Base-by-base conservation (phyloP, 2,113 vertebrate genomes). In the Ictidomys tridecemlineatus region DNA sequence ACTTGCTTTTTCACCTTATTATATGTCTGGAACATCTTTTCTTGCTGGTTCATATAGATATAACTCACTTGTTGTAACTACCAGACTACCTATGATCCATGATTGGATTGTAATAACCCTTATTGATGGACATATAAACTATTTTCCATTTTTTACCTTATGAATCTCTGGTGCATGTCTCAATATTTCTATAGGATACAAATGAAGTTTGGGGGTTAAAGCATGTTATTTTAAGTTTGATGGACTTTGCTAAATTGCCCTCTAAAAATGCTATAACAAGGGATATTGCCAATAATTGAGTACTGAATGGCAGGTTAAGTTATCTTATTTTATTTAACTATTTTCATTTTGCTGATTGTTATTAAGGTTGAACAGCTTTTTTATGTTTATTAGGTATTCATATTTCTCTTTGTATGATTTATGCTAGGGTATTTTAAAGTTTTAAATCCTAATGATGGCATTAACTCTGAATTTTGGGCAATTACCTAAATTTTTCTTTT, bases 91-190 rank as follows among this genome's bases (percentile, higher is more conserved):
- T 82, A 48, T 8, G 42, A 16, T 69, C 18, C 28, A 34, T 37
- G 45, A 85, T 93, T 96, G 34, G 18, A 42, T 93, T 58, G 28
- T 17, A 70, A 24, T 76, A 1, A 58, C 4, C 3, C 70, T 85
- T 86, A 85, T 17, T 72, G 63, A 51, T 85, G 51, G 51, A 26
- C n/a, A n/a, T 39, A 84, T 6, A 58, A 42, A 18, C 11, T 39
- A 37, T 53, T 72, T 93, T 90, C 48, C 89, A 53, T 58, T 91
- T 96, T 93, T 92, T 4, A 67, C 28, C 80, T 34, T 39, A 24
- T 72, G 22, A 0, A 1, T 82, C 32, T 93, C 77, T 93, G 91
- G 61, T n/a, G 85, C 11, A 61, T 30, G 58, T 61, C 34, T 37
- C 65, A 28, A 34, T 77, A 85, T 89, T 93, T 88, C 80, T 94